Conservation (phyloP, 2,797 vertebrate genomes). For the Rachycentron canadum region DNA sequence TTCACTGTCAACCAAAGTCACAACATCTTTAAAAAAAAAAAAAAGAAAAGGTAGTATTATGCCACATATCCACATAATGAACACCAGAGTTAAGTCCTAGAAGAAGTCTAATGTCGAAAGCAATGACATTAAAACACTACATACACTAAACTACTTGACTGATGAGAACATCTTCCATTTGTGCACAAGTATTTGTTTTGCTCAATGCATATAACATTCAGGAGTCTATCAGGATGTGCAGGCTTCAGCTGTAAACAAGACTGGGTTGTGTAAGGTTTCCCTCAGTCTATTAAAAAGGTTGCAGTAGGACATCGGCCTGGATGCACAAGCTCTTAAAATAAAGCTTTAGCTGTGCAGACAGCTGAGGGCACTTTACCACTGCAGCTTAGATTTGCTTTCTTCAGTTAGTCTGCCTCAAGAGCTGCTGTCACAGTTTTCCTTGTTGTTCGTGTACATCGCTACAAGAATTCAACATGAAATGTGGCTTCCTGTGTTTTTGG, state of each 20-base stretch:
- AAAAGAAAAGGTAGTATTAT: slow-evolving; percentile 1
- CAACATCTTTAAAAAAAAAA: slow-evolving; percentile 1
- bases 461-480: slow-evolving; percentile 43
- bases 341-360: slow-evolving; percentile 47
- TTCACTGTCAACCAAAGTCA: slow-evolving; percentile 16
- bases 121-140: neutral
- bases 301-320: slow-evolving; percentile 53
- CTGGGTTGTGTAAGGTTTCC: slow-evolving; percentile 63
- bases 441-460: slow-evolving; percentile 39
- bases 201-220: neutral
- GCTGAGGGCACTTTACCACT: slow-evolving; percentile 56
- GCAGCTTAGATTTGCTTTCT: slow-evolving; percentile 53
- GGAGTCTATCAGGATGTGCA: slow-evolving; percentile 35
- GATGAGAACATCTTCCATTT: neutral
- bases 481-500: slow-evolving; percentile 31
- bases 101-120: neutral
- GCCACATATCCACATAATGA: neutral
- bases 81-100: neutral
- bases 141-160: neutral
- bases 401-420: slow-evolving; percentile 10
- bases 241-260: slow-evolving; percentile 48
- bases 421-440: slow-evolving; percentile 14
- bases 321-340: slow-evolving; percentile 64
- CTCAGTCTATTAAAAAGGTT: slow-evolving; percentile 61
- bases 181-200: slow-evolving; percentile 11